Percentiles rank a stretch among this genome's conserved stretches.
Evolutionary conservation across 2,888 invertebrate species (phyloP).

Genomic region (Rhagophthalmus giganteus): DNA sequence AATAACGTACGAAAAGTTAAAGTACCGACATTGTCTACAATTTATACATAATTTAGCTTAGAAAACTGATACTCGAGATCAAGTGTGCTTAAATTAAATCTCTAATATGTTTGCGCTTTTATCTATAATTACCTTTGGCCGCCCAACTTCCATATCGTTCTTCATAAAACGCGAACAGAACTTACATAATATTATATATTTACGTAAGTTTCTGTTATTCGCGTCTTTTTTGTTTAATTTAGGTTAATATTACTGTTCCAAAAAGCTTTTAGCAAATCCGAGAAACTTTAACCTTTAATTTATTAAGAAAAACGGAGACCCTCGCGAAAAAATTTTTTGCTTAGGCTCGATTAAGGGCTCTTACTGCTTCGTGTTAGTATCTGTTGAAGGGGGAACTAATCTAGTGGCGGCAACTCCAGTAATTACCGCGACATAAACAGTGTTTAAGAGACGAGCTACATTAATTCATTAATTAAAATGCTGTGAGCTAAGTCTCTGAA

Average conservation of each 20-base stretch:
- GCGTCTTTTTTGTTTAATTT: no score
- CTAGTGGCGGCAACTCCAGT: constrained; percentile 53
- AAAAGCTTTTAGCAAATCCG: no score
- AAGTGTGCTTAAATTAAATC: constrained; percentile 12
- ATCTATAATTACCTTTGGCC: not conserved
- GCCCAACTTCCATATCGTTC: no score
- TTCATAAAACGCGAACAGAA: no score
- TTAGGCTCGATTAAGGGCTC: constrained; percentile 51
- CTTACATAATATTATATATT: no score
- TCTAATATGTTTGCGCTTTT: not conserved
- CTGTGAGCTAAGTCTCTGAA: constrained; percentile 49
- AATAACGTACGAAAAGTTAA: constrained; percentile 20
- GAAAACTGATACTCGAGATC: constrained; percentile 20
- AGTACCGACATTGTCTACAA: constrained; percentile 5
- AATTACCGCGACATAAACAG: constrained; percentile 58
- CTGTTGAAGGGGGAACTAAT: constrained; percentile 30
- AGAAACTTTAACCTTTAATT: no score
- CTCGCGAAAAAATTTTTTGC: constrained; percentile 15
- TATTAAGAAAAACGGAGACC: not conserved
- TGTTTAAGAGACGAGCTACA: constrained; percentile 58
- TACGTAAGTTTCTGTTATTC: no score
- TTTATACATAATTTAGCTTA: constrained; percentile 5
- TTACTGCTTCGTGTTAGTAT: constrained; percentile 35
- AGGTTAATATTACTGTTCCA: no score
- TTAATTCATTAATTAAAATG: constrained; percentile 59